Base-by-base conservation (phyloP, 2,888 invertebrate genomes). In the Mamestra brassicae region DNA sequence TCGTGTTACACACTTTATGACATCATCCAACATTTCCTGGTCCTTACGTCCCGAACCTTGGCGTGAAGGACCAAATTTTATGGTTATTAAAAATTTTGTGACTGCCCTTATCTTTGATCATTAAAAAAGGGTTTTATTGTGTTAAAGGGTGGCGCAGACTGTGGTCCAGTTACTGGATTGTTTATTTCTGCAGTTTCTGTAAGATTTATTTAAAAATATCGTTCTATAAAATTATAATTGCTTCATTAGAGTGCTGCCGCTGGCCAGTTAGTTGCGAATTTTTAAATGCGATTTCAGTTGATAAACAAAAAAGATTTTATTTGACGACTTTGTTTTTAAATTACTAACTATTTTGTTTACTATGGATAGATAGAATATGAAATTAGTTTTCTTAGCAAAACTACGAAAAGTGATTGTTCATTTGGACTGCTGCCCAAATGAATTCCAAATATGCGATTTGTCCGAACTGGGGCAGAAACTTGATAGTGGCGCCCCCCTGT, bases 121-220 rank as follows among this genome's bases (percentile, higher is more conserved):
- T 87, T 87, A 85, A 87, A 88, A 87, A 85, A 78, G 79, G 80
- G 88, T 84, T 87, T 87, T 85, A 85, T 76, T 80, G 71, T 79
- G 72, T 68, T 57, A 74, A 83, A 73, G 72, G 66, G 75, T 50
- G 70, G 66, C 67, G 52, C 71, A 61, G 75, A 5, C 63, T 79
- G 74, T 55, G 83, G 83, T 76, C 64, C 74, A 80, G 66, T 83
- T 83, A 73, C 45, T 45, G 62, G 38, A 71, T 65, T 65, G 57
- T 61, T 78, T 74, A 70, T 74, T 74, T 78, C 47, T 45, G 67
- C 52, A 67, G 36, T 65, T 71, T 71, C 42, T 62, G 54, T 45
- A 67, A 54, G 63, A 67, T 50, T 67, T 66, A 63, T 66, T 60
- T 42, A 38, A 66, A 47, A 72, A 82, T n/a, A 17, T 8, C 13